Conservation (phyloP, 2,113 vertebrate genomes). For the Trematocara unimaculatum region DNA sequence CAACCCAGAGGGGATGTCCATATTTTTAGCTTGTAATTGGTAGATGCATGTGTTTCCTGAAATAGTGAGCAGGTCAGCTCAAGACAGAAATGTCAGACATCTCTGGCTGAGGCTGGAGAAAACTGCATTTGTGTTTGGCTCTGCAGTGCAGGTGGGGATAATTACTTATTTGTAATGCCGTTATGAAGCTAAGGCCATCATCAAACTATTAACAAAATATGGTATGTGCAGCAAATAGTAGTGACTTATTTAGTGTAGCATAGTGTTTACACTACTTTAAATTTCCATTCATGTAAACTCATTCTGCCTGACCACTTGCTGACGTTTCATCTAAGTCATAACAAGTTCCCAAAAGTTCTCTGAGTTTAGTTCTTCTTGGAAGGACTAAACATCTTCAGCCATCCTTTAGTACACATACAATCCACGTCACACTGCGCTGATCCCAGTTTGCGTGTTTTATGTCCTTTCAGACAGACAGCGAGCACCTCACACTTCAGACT, state of each 20-base stretch:
- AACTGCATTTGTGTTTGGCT: neutral
- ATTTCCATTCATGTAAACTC: neutral
- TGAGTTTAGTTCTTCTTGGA: conserved; percentile 70
- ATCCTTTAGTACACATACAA: neutral
- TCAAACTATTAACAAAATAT: conserved; percentile 75
- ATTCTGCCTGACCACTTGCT: conserved; percentile 80
- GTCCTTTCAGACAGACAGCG: neutral
- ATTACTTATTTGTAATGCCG: conserved; percentile 40
- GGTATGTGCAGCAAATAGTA: conserved; percentile 72
- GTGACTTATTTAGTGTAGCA: neutral
- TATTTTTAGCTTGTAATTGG: neutral
- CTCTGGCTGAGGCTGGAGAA: neutral
- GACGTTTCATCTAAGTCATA: conserved; percentile 70
- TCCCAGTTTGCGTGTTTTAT: neutral
- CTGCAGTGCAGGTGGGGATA: neutral
- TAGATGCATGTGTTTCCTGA: neutral
- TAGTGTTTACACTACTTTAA: neutral
- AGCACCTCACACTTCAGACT: conserved; percentile 49
- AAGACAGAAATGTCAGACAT: neutral
- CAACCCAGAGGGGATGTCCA: neutral
- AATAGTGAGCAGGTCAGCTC: neutral
- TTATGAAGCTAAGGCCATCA: conserved; percentile 74
- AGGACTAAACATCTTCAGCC: neutral
- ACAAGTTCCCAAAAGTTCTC: conserved; percentile 75
- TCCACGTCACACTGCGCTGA: neutral